phyloP scores from a whole-genome alignment of 2,797 vertebrate genomes.

The Bradypus variegatus region DNA sequence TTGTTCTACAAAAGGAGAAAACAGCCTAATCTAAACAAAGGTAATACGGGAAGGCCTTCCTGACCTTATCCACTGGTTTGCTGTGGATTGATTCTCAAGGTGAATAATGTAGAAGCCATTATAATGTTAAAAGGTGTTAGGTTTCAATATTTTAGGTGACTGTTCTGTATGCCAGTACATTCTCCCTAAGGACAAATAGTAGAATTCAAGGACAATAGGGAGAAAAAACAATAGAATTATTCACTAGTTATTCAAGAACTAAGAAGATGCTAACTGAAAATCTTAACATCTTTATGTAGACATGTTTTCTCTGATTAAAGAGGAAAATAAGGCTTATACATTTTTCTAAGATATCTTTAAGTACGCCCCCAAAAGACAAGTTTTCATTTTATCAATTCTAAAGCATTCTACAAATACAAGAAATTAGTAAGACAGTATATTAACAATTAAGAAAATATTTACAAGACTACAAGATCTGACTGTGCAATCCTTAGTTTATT shows the following conservation, averaged over 20 bases:
- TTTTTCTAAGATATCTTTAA: conserved; percentile 26
- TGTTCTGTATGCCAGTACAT: conserved; percentile 51
- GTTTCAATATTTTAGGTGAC: conserved; percentile 63
- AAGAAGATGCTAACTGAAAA: conserved; percentile 34
- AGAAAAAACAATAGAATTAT: conserved; percentile 46
- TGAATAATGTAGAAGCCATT: conserved; percentile 48
- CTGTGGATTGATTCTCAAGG: conserved; percentile 36
- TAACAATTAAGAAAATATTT: conserved; percentile 18
- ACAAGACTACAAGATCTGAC: conserved; percentile 1
- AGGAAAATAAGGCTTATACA: conserved; percentile 2
- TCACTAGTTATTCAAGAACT: conserved; percentile 44
- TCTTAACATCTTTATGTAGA: conserved; percentile 37
- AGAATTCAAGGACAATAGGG: conserved; percentile 58
- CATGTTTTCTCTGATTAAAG: conserved; percentile 41
- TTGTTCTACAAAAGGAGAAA: conserved; percentile 24
- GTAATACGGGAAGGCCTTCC: background rate
- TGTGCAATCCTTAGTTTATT: conserved; percentile 22
- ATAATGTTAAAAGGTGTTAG: conserved; percentile 57
- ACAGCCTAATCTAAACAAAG: conserved; percentile 12
- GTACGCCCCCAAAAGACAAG: background rate
- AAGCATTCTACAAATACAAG: background rate
- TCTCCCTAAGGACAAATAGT: conserved; percentile 47
- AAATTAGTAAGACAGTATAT: background rate
- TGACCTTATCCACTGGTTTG: background rate
- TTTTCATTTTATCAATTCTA: conserved; percentile 31